Evolutionary conservation across 2,113 vertebrate genomes (phyloP).

Genomic region (Oncorhynchus mykiss): DNA sequence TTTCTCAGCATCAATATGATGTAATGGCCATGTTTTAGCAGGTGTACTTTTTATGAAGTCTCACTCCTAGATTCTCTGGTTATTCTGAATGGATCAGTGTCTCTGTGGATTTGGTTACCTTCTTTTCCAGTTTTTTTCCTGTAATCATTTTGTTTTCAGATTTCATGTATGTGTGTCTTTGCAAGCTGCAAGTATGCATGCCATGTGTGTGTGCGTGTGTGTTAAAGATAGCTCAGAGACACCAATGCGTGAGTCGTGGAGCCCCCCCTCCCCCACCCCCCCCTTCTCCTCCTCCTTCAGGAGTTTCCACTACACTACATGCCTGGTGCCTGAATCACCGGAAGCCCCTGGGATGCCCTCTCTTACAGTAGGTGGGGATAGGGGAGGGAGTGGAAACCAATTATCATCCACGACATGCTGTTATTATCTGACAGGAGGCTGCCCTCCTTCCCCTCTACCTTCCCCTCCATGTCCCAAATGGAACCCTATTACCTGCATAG

Average conservation of each 20-base stretch:
- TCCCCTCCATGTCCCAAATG: constrained; percentile 26
- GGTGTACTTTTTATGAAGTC: constrained; percentile 45
- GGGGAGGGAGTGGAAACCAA: constrained; percentile 54
- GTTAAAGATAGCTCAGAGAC: too few relatives aligned
- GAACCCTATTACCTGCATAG: too few relatives aligned
- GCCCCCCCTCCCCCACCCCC: too few relatives aligned
- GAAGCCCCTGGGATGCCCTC: constrained; percentile 36
- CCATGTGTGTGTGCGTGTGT: too few relatives aligned
- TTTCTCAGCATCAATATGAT: not conserved
- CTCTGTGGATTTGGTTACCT: too few relatives aligned
- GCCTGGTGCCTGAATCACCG: constrained; percentile 58
- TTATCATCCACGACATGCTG: constrained; percentile 57
- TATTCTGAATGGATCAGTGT: too few relatives aligned
- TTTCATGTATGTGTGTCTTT: not conserved
- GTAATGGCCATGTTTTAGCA: constrained; percentile 53
- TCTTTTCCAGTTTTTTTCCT: too few relatives aligned
- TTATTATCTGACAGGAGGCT: constrained; percentile 70
- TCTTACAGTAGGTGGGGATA: constrained; percentile 44
- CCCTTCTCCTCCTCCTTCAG: constrained; percentile 12
- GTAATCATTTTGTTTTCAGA: too few relatives aligned
- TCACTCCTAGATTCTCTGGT: constrained; percentile 11
- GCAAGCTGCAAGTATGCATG: not conserved
- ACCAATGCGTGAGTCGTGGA: too few relatives aligned
- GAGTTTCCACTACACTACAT: constrained; percentile 54
- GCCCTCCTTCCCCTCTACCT: constrained; percentile 44